Conservation (phyloP, 2,113 vertebrate genomes). For the Antennarius striatus region DNA sequence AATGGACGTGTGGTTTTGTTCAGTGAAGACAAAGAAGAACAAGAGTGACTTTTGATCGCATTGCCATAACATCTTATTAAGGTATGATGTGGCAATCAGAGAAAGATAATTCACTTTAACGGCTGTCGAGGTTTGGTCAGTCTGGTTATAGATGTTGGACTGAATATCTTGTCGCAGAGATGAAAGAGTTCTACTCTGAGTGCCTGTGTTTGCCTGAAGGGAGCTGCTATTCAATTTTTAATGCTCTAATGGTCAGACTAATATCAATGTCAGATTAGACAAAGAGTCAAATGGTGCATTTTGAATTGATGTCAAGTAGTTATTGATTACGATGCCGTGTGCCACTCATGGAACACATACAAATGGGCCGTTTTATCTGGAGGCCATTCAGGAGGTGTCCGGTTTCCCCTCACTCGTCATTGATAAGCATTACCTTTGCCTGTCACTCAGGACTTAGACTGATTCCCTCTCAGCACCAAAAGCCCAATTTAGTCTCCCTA, state of each 20-base stretch:
- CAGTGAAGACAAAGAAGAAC: no score
- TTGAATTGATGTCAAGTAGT: slow-evolving; percentile 57
- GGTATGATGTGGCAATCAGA: no score
- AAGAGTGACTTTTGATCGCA: no score
- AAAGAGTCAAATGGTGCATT: slow-evolving; percentile 39
- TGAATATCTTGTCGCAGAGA: no score
- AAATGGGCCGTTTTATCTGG: slow-evolving; percentile 67
- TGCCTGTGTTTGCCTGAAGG: no score
- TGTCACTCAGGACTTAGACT: slow-evolving; percentile 71
- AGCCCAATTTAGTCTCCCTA: slow-evolving; percentile 74
- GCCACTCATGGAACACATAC: slow-evolving; percentile 46
- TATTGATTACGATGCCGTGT: slow-evolving; percentile 47
- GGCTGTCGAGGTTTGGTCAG: no score
- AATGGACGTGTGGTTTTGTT: no score
- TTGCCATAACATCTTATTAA: no score
- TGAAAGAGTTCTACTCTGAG: no score
- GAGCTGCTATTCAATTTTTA: no score
- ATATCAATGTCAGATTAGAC: slow-evolving; percentile 50
- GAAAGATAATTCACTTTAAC: no score
- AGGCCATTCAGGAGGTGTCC: slow-evolving; percentile 61
- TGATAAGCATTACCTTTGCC: slow-evolving; percentile 63
- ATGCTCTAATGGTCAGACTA: slow-evolving; percentile 44
- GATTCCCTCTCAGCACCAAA: slow-evolving; percentile 68
- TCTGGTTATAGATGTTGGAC: no score
- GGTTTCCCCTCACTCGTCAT: slow-evolving; percentile 56